Percentiles rank a stretch among this genome's conserved stretches.
phyloP scores from a whole-genome alignment of 2,888 invertebrate genomes.

The Polymixis lichenea region DNA sequence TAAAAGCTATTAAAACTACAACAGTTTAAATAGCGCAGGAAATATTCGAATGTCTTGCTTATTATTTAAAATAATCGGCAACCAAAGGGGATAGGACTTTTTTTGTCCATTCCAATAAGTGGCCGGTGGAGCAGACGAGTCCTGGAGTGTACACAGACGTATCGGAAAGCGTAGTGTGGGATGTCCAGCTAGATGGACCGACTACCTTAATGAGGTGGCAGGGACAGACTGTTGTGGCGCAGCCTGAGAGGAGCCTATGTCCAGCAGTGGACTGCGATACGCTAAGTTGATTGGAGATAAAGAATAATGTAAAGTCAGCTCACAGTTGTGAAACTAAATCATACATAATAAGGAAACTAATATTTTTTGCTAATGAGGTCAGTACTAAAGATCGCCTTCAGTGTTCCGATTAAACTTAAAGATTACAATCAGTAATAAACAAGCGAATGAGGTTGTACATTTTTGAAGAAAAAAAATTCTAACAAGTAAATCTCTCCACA shows the following conservation, averaged over 20 bases:
- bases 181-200: no score
- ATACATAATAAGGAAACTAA: slow-evolving; percentile 18
- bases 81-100: no score
- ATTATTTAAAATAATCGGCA: background rate
- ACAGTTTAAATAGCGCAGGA: background rate
- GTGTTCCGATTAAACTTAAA: slow-evolving; percentile 15
- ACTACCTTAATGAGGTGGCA: no score
- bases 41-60: background rate
- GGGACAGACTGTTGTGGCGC: no score
- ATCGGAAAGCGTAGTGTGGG: no score
- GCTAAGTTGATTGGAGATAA: background rate
- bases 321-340: background rate
- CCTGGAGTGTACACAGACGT: no score
- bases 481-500: background rate
- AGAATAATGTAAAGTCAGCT: background rate
- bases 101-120: background rate
- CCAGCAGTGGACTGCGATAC: background rate
- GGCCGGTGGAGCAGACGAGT: no score
- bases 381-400: slow-evolving; percentile 36
- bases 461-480: background rate
- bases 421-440: slow-evolving; percentile 18
- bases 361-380: slow-evolving; percentile 34
- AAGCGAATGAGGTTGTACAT: slow-evolving; percentile 10
- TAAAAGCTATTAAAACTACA: no score
- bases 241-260: background rate